Evolutionary conservation across 1,140 invertebrate species (phyloP).

Genomic region (Aphaenogaster floridana): DNA sequence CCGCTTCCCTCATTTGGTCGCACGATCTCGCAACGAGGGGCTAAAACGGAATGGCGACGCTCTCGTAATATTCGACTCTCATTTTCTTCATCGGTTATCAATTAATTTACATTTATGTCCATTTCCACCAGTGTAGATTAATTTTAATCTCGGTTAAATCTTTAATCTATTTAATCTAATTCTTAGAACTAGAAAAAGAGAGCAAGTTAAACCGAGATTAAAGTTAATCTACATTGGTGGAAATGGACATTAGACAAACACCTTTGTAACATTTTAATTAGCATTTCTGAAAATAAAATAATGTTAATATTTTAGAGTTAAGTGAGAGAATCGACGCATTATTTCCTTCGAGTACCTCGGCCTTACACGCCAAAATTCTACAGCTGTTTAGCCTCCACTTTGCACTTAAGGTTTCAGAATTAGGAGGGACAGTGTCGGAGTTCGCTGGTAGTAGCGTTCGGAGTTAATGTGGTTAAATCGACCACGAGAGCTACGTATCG

Average conservation of each 20-base stretch:
- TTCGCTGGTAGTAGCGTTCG: slow-evolving; percentile 42
- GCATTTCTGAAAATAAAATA: neutral
- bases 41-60: slow-evolving; percentile 10
- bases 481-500: slow-evolving; percentile 51
- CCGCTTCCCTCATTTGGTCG: slow-evolving; percentile 7
- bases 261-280: neutral
- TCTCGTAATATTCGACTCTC: neutral
- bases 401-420: slow-evolving; percentile 50
- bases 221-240: too few species aligned
- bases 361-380: slow-evolving; percentile 1
- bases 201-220: too few species aligned
- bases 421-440: slow-evolving; percentile 47
- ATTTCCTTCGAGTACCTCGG: slow-evolving; percentile 14
- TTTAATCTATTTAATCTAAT: too few species aligned
- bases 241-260: too few species aligned
- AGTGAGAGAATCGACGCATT: neutral
- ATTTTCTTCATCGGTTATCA: neutral
- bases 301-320: neutral
- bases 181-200: too few species aligned
- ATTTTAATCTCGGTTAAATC: too few species aligned
- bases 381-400: slow-evolving; percentile 40
- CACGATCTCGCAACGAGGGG: neutral
- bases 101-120: neutral
- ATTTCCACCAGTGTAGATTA: too few species aligned
- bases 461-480: slow-evolving; percentile 58